These are phyloP conservation scores for Crypturellus undulatus DNA, from an alignment of 2,113 vertebrate genomes.

Conservation along the genomic window DNA sequence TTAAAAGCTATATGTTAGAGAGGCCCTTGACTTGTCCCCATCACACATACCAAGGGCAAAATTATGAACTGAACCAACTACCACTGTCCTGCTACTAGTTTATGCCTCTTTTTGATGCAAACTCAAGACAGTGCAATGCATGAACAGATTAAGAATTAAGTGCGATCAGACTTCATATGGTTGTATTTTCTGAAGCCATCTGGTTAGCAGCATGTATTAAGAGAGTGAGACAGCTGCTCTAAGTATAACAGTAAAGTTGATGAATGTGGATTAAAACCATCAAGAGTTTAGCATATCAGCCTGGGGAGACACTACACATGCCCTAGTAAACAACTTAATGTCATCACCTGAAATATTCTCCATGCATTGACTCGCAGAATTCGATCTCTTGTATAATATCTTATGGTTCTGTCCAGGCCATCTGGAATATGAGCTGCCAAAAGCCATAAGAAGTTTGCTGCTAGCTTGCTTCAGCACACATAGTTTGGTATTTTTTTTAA, in stretches of 20 bases:
- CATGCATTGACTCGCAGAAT: not conserved
- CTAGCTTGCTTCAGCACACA: not conserved
- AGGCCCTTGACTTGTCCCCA: not conserved
- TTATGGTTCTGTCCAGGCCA: conserved; percentile 23
- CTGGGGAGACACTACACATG: not conserved
- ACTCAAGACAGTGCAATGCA: not conserved
- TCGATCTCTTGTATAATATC: conserved; percentile 34
- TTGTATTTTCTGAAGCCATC: conserved; percentile 50
- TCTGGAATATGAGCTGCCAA: conserved; percentile 57
- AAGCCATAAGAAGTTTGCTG: not conserved
- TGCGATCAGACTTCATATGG: conserved; percentile 11
- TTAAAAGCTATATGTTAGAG: not conserved
- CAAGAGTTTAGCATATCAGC: conserved; percentile 12
- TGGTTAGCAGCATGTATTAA: conserved; percentile 41
- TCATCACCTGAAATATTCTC: conserved; percentile 46
- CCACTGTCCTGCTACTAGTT: not conserved
- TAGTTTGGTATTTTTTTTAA: not conserved
- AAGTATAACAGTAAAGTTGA: conserved; percentile 7
- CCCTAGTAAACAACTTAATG: conserved; percentile 27
- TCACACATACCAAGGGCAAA: not conserved
- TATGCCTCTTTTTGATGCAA: not conserved
- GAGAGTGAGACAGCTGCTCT: not conserved
- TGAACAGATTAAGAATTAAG: conserved; percentile 36
- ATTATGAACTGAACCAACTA: not conserved
- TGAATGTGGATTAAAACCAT: not conserved